phyloP scores from a whole-genome alignment of 1,140 invertebrate genomes.

The Pogonognathellus flavescens region DNA sequence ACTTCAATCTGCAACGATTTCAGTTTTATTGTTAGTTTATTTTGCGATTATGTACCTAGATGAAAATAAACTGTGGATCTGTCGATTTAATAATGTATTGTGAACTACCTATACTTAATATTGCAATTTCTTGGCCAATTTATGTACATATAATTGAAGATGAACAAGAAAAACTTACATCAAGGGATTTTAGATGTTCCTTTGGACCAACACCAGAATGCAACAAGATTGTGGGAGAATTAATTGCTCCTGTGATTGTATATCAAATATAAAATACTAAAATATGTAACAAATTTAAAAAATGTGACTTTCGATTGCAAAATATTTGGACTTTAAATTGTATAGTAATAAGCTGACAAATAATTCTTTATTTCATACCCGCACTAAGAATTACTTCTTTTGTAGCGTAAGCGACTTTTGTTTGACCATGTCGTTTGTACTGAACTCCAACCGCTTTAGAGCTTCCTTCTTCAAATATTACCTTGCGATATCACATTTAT shows the following conservation, averaged over 20 bases:
- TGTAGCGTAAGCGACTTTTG: constrained; percentile 37
- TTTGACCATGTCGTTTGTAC: not conserved
- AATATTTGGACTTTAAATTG: not conserved
- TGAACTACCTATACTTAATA: no score
- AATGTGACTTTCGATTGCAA: not conserved
- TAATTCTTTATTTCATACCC: no score
- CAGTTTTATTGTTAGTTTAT: constrained; percentile 67
- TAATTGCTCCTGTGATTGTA: constrained; percentile 55
- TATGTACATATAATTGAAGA: no score
- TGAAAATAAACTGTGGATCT: no score
- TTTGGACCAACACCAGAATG: not conserved
- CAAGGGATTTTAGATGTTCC: not conserved
- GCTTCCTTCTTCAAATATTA: not conserved
- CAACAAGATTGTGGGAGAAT: not conserved
- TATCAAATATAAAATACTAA: not conserved
- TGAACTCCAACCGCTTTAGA: not conserved
- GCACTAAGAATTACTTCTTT: constrained; percentile 68
- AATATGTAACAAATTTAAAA: not conserved
- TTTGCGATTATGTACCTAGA: no score
- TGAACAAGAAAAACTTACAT: not conserved
- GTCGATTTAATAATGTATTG: no score
- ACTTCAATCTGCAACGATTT: not conserved
- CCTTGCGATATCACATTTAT: not conserved
- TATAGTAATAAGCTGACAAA: not conserved
- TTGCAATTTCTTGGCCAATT: no score